Base-by-base conservation (phyloP, 1,140 invertebrate genomes). In the Phthorimaea operculella region DNA sequence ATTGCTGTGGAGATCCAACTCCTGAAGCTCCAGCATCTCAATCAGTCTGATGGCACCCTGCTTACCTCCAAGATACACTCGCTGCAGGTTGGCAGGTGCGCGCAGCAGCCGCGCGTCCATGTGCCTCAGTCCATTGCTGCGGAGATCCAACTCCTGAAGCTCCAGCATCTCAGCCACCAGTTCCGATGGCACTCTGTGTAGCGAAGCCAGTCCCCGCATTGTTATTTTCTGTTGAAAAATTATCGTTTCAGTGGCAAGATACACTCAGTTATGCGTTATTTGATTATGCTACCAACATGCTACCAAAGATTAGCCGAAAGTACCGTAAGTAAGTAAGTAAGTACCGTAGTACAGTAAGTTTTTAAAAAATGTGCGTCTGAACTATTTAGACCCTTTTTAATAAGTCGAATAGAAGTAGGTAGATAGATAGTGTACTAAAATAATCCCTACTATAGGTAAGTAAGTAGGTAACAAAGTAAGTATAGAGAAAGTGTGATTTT, bases 1-100 rank as follows among this genome's bases (percentile, higher is more conserved):
- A 49, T 86, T 86, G 6, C 58, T 57, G n/a, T n/a, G n/a, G n/a
- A n/a, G 60, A 54, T 86, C 80, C 50, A 86, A 53, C 16, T 74
- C 63, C 33, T 58, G 56, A 14, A 86, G 63, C 9, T 66, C 55
- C 15, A 55, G 58, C 75, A 85, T 79, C 4, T 66, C 52, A 11
- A 54, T 57, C 0, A 86, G 3, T 69, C 60, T 1, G 64, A 61
- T n/a, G n/a, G n/a, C n/a, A n/a, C n/a, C n/a, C n/a, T n/a, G n/a
- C 74, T 73, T 64, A 83, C 79, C 71, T 34, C 68, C 63, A 10
- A 85, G 63, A 61, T 63, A 73, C 5, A 81, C 68, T 16, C 34
- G 42, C 50, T 79, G 61, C 44, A 86, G 58, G 0, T 48, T 53
- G 10, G 58, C 61, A 18, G 79, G 72, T 9, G 58, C 67, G 5